Evolutionary conservation across 2,888 invertebrate species (phyloP), one percentile per base, ranked within the genome.

Genomic region (Exocentrus adspersus): DNA sequence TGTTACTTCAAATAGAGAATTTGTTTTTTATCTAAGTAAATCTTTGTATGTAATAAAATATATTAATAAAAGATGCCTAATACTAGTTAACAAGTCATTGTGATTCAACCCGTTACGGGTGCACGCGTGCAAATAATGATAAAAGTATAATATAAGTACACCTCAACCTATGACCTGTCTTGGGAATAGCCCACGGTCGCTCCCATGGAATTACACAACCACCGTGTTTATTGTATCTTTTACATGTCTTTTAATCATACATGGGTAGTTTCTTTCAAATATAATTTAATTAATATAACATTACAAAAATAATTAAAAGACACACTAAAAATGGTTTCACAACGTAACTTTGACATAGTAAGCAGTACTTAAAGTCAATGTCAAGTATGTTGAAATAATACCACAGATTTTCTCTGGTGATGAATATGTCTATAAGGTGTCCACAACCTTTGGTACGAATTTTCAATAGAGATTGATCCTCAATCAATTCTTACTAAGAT

Each of bases 141-240:
- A 58, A 65, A 41, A 59, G 45, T 28, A 52, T 56, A 60, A 46
- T 46, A 57, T 62, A 17, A 54, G 20, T 45, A 48, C 46, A 53
- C 37, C 51, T 54, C 30, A 14, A 62, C 58, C 57, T 64, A 58
- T 60, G 59, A 59, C 61, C 63, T 59, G 63, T 60, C 58, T 54
- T 63, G 68, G 53, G 68, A 71, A 65, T 67, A 64, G 67, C 60
- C 67, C 72, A 72, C 63, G 72, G 72, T 69, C 72, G 68, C 65
- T 72, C 72, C 71, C 72, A 72, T 68, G 53, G 19, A 10, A 56
- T 71, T 72, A 43, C 68, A 56, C 60, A 69, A 69, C 46, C 45
- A 52, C 32, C 54, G 21, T 48, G 24, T 28, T 51, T 14, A 60
- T 60, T 59, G 59, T 59, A 10, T 42, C 42, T 16, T n/a, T 17